These are phyloP conservation scores for Rhincodon typus DNA, from an alignment of 2,797 vertebrate species.

Conservation along the genomic window DNA sequence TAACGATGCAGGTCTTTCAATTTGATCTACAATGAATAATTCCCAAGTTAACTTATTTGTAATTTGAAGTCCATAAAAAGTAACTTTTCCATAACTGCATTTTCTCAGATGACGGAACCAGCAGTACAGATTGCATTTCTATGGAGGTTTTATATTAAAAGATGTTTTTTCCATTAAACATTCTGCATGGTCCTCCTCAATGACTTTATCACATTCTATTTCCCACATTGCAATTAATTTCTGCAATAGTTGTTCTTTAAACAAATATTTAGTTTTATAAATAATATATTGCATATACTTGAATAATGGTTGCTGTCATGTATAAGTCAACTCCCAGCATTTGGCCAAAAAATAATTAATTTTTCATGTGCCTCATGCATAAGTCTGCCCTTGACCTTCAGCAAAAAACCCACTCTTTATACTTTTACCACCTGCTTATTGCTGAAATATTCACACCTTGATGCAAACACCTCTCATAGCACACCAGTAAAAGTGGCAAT, in stretches of 20 bases:
- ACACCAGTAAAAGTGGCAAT: too few relatives aligned
- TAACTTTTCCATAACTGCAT: not conserved
- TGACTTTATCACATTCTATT: not conserved
- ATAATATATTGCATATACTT: not conserved
- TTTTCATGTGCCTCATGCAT: too few relatives aligned
- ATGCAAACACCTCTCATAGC: too few relatives aligned
- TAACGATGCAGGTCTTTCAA: not conserved
- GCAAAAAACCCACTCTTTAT: too few relatives aligned
- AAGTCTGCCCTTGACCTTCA: too few relatives aligned
- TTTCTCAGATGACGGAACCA: not conserved
- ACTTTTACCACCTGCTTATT: too few relatives aligned
- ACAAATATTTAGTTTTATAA: not conserved
- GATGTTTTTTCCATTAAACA: not conserved
- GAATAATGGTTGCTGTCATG: too few relatives aligned
- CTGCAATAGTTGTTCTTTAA: not conserved
- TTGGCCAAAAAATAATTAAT: too few relatives aligned
- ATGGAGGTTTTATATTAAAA: not conserved
- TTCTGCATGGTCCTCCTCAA: not conserved
- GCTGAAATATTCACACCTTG: too few relatives aligned
- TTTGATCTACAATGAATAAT: not conserved
- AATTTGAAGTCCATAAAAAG: not conserved
- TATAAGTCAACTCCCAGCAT: too few relatives aligned
- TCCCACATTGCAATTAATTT: not conserved
- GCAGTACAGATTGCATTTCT: not conserved
- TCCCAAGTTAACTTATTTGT: not conserved